Conservation (phyloP, 2,797 vertebrate species). For the Propithecus perrieri region DNA sequence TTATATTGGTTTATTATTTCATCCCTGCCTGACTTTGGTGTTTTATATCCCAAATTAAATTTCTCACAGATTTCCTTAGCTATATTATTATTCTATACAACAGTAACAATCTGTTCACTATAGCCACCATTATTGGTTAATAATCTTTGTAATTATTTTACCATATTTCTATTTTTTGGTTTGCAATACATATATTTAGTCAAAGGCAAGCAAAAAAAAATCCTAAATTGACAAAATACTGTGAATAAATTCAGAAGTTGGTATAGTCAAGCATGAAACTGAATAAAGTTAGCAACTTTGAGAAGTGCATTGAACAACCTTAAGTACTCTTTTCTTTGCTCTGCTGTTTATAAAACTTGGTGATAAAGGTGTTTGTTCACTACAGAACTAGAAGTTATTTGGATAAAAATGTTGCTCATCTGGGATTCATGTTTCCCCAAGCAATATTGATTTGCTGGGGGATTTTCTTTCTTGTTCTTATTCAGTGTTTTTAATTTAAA, state of each 20-base stretch:
- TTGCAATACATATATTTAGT: constrained; percentile 41
- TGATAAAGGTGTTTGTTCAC: constrained; percentile 33
- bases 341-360: constrained; percentile 45
- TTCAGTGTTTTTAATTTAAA: constrained; percentile 61
- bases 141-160: constrained; percentile 60
- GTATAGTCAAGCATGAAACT: constrained; percentile 61
- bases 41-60: constrained; percentile 70
- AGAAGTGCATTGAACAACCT: constrained; percentile 45
- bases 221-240: constrained; percentile 56
- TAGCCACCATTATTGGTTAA: constrained; percentile 37
- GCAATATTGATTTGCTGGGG: constrained; percentile 46
- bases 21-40: constrained; percentile 14
- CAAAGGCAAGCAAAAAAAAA: constrained; percentile 56
- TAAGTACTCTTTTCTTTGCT: constrained; percentile 55
- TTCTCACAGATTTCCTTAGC: constrained; percentile 63
- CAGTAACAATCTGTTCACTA: constrained; percentile 52
- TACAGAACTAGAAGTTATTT: neutral
- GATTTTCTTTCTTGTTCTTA: constrained; percentile 47
- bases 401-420: constrained; percentile 59
- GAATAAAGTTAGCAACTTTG: constrained; percentile 69
- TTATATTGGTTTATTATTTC: constrained; percentile 57
- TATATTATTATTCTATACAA: constrained; percentile 44
- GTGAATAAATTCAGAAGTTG: constrained; percentile 61
- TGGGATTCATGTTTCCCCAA: constrained; percentile 65
- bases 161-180: constrained; percentile 49